Conservation (phyloP, 2,888 invertebrate species). For the Rotaria macrura region DNA sequence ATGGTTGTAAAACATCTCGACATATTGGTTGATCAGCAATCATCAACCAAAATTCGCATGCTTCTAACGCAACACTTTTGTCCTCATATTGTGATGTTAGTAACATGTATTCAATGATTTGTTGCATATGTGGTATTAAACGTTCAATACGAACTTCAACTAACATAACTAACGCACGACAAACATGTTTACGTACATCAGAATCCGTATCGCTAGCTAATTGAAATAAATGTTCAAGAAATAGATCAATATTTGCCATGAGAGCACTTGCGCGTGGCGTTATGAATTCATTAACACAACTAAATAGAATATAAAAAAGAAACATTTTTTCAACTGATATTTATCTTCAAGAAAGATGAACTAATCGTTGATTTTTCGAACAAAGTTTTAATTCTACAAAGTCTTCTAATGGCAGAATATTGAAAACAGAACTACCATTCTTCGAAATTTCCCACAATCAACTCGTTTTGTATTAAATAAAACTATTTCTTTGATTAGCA, state of each 20-base stretch:
- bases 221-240: slow-evolving; percentile 59
- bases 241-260: slow-evolving; percentile 82
- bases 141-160: slow-evolving; percentile 88
- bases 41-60: slow-evolving; percentile 74
- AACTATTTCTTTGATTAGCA: too few relatives aligned
- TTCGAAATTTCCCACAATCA: too few relatives aligned
- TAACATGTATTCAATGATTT: slow-evolving; percentile 96
- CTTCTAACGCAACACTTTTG: slow-evolving; percentile 88
- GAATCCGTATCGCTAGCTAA: slow-evolving; percentile 80
- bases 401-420: too few relatives aligned
- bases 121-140: slow-evolving; percentile 82
- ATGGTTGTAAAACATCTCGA: slow-evolving; percentile 73
- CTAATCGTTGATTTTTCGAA: too few relatives aligned
- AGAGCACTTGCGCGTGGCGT: slow-evolving; percentile 81
- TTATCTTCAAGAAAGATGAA: too few relatives aligned
- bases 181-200: slow-evolving; percentile 94
- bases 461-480: too few relatives aligned
- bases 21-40: slow-evolving; percentile 57
- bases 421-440: too few relatives aligned
- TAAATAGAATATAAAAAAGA: slow-evolving; percentile 57
- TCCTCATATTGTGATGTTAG: slow-evolving; percentile 77
- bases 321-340: not conserved
- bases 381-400: too few relatives aligned
- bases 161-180: slow-evolving; percentile 86
- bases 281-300: slow-evolving; percentile 96